Evolutionary conservation across 2,888 invertebrate species (phyloP), one percentile per base, ranked within the genome.

Genomic region (Magallana nippona): DNA sequence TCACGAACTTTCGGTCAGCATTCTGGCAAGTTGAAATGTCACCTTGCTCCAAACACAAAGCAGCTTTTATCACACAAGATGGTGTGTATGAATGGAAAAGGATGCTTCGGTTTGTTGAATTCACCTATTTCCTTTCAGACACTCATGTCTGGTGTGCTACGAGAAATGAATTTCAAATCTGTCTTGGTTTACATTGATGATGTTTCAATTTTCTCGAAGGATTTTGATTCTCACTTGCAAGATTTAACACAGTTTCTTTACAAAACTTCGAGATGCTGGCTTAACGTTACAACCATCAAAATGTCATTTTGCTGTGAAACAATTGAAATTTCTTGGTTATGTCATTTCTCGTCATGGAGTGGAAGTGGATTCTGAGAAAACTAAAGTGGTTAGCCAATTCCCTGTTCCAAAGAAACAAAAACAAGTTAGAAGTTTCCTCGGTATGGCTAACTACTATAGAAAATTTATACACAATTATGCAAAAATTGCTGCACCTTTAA

Each of bases 151-250:
- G 62, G 77, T 11, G 82, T 88, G 17, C 71, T 89, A 15, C 63
- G 81, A 71, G 87, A 86, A 3, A 55, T 89, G 13, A 85, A 85
- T n/a, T 89, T 87, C 86, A 87, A 87, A 83, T 86, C 60, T 80
- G 85, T 78, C 0, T 60, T 86, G 13, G 85, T 85, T 15, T 81
- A 85, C 60, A 80, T 88, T 13, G 86, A 88, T 80, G 87, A 88
- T 55, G 82, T 88, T n/a, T 60, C 87, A 17, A 79, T 79, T 11
- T 79, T 79, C 55, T 56, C 79, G 5, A 11, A 55, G 2, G 79
- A 79, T 15, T 79, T 79, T 19, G 55, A 15, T 13, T n/a, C 79
- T 55, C 79, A 79, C 19, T 1, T 79, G 13, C 44, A 55, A 10
- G 79, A 44, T 44, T 2, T 56, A 17, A 55, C 19, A 1, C 79